These are phyloP conservation scores for Sylvia borin DNA, from an alignment of 2,797 vertebrate genomes.

Conservation along the genomic window DNA sequence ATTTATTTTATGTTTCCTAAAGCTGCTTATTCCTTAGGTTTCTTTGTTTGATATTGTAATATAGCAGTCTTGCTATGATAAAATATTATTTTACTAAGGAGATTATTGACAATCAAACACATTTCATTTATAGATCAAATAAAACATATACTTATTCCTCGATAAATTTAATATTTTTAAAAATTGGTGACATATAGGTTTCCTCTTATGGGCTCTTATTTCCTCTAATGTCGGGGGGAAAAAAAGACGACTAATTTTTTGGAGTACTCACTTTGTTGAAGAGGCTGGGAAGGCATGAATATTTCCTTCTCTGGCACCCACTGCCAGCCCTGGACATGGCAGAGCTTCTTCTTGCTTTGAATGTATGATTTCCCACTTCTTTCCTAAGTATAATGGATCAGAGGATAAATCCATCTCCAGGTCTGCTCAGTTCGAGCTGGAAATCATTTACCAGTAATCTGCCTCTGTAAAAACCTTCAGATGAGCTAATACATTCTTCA, in stretches of 20 bases:
- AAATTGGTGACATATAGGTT: neutral
- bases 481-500: neutral
- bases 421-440: neutral
- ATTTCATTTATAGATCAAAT: neutral
- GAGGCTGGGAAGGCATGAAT: neutral
- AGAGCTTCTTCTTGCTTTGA: neutral
- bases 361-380: neutral
- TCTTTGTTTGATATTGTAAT: neutral
- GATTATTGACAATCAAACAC: neutral
- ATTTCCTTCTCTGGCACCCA: neutral
- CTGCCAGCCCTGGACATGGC: neutral
- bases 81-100: neutral
- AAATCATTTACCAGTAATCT: neutral
- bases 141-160: neutral
- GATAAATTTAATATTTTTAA: neutral
- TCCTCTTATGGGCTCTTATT: neutral
- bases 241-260: neutral
- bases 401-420: neutral
- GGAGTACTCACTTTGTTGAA: neutral
- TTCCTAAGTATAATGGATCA: neutral
- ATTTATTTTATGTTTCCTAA: constrained; percentile 27
- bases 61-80: neutral
- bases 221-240: neutral
- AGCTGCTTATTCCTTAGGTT: neutral
- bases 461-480: neutral